Evolutionary conservation across 2,113 vertebrate species (phyloP).

Genomic region (Phrynosoma platyrhinos): DNA sequence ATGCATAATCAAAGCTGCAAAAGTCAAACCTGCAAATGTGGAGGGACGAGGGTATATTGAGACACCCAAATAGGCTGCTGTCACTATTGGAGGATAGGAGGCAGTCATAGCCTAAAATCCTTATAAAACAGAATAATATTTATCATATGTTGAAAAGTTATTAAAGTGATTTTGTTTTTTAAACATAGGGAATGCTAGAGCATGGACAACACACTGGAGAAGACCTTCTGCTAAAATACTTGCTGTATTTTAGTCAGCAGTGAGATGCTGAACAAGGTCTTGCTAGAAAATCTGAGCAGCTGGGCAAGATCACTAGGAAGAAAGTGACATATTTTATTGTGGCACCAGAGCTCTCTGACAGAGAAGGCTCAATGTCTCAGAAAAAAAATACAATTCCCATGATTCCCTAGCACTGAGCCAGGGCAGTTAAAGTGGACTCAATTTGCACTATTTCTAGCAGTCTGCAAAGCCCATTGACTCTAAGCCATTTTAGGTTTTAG

Average conservation of each 20-base stretch:
- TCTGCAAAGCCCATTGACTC: background rate
- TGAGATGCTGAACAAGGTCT: background rate
- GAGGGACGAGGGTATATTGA: background rate
- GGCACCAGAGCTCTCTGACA: no score
- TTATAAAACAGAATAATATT: background rate
- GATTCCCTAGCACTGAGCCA: no score
- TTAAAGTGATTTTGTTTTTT: background rate
- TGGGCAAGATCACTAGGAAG: background rate
- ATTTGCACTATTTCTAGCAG: no score
- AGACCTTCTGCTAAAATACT: background rate
- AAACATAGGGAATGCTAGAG: background rate
- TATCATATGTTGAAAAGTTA: background rate
- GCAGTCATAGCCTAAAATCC: background rate
- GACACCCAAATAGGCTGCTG: background rate
- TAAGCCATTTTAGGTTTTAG: background rate
- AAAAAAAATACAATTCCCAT: no score
- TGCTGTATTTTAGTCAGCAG: background rate
- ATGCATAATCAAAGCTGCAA: no score
- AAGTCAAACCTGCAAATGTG: no score
- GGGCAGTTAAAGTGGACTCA: no score
- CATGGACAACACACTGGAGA: background rate
- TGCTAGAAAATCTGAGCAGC: background rate
- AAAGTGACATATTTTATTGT: background rate
- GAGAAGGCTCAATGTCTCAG: no score
- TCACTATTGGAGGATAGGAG: background rate